Percentiles rank a stretch among this genome's conserved stretches.
phyloP scores from a whole-genome alignment of 1,140 invertebrate species.

The Cydia amplana region DNA sequence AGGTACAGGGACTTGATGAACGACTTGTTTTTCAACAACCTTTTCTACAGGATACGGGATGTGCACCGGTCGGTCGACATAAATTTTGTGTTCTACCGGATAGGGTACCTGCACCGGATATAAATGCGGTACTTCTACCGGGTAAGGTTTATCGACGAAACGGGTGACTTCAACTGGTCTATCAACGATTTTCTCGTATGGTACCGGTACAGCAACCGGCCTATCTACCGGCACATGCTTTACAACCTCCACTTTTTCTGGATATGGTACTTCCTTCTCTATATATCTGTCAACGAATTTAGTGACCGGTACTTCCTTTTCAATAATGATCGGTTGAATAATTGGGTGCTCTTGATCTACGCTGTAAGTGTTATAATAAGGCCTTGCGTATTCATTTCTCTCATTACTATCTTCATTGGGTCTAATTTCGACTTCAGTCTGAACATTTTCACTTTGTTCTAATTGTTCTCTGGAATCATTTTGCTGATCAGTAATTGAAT shows the following conservation, averaged over 20 bases:
- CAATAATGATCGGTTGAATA: conserved; percentile 75
- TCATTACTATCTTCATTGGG: conserved; percentile 45
- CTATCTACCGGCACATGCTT: conserved; percentile 75
- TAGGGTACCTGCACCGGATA: conserved; percentile 64
- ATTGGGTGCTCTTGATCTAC: conserved; percentile 46
- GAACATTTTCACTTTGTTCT: conserved; percentile 58
- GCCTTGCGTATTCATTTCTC: conserved; percentile 45
- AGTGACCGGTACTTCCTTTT: conserved; percentile 79
- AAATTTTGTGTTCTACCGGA: conserved; percentile 78
- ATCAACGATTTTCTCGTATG: conserved; percentile 76
- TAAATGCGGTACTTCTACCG: conserved; percentile 61
- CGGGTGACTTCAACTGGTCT: conserved; percentile 74
- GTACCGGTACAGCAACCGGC: conserved; percentile 75
- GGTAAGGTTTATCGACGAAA: conserved; percentile 63
- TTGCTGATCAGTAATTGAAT: conserved; percentile 43
- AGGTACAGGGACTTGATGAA: conserved; percentile 63
- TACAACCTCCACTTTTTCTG: conserved; percentile 76
- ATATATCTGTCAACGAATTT: conserved; percentile 79
- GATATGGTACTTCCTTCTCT: conserved; percentile 79
- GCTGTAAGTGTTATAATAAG: conserved; percentile 45
- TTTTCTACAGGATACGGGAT: conserved; percentile 81
- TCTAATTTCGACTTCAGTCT: conserved; percentile 52
- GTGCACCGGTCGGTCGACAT: conserved; percentile 79
- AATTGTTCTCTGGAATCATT: conserved; percentile 54
- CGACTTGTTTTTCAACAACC: conserved; percentile 73